Base-by-base conservation (phyloP, 2,888 invertebrate genomes). In the Amaurobius ferox region DNA sequence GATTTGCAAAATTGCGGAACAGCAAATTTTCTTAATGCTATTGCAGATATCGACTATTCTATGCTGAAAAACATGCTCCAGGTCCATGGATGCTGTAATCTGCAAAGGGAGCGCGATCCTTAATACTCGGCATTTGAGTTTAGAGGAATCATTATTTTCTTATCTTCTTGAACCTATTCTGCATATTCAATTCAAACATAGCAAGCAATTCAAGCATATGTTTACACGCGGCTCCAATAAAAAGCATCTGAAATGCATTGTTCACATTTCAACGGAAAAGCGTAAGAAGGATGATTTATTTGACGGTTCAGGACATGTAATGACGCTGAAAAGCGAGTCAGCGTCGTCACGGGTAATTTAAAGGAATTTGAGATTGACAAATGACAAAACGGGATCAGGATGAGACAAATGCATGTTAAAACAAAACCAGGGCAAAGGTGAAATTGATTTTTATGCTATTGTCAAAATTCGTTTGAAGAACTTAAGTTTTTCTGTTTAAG, bases 311-410 rank as follows among this genome's bases (percentile, higher is more conserved):
- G 68, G 29, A 39, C 40, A 61, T 74, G 73, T 73, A 80, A 80
- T 80, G 67, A 80, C 68, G 67, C 73, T 62, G 61, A 68, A 80
- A 70, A 68, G 62, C 61, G 28, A 79, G 71, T n/a, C 30, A 67
- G 35, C 28, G 29, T 74, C 74, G 80, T 80, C 80, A 80, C 68
- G 80, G 73, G 80, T 80, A 80, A 80, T 74, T 80, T 71, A 39
- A 48, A 40, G 74, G 26, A 40, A 68, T 74, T 68, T 67, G 73
- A 68, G 74, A 74, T 67, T 80, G 74, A 80, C 67, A 80, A 80
- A 73, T 62, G 61, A 64, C 29, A 44, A 68, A 68, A 80, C 30
- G 39, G 29, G n/a, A 72, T 55, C 48, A 39, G 55, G 40, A 32
- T 35, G 40, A 74, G 2, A 55, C 6, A 44, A 44, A 5, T 44